Percentiles rank a stretch among this genome's conserved stretches.
phyloP scores from a whole-genome alignment of 2,797 vertebrate genomes.

The Hemitrygon akajei region DNA sequence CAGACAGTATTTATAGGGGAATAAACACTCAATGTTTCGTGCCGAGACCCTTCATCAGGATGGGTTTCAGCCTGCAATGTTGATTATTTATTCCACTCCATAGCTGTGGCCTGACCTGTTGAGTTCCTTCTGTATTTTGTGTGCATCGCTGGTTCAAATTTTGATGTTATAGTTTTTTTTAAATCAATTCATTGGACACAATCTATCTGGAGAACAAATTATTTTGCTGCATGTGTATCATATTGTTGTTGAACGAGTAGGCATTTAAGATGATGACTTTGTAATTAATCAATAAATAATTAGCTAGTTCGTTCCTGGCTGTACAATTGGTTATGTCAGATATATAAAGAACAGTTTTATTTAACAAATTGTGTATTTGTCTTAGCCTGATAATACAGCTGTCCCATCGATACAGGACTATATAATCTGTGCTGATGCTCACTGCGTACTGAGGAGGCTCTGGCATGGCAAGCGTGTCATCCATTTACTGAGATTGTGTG shows the following conservation, averaged over 20 bases:
- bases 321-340: background rate
- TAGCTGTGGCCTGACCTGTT: no score
- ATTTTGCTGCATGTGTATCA: background rate
- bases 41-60: no score
- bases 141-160: background rate
- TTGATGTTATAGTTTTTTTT: background rate
- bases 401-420: background rate
- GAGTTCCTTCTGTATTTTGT: no score
- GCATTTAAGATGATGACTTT: background rate
- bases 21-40: no score
- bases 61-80: no score
- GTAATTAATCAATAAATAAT: background rate
- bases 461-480: background rate
- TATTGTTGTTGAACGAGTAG: background rate
- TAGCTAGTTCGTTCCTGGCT: background rate
- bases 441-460: background rate
- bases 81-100: no score
- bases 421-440: background rate
- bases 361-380: background rate
- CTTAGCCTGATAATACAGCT: background rate
- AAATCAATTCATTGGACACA: background rate
- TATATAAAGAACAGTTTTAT: slow-evolving; percentile 5
- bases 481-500: no score
- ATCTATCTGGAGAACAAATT: background rate
- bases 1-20: no score